Conservation (phyloP, 1,140 invertebrate species). For the Teleopsis dalmanni region DNA sequence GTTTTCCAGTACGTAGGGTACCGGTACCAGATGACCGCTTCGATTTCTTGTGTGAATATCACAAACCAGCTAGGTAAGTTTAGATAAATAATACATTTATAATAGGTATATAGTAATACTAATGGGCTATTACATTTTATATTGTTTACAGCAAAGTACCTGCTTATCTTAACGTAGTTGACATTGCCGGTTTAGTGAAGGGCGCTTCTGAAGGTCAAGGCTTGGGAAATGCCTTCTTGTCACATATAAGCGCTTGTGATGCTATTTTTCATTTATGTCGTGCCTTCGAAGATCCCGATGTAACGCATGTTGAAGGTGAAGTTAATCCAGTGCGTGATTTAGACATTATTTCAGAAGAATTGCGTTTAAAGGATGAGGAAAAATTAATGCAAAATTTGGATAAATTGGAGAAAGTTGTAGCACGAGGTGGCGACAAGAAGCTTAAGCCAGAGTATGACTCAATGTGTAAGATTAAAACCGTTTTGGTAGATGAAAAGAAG, state of each 20-base stretch:
- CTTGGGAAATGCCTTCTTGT: constrained; percentile 96
- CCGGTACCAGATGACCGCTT: constrained; percentile 94
- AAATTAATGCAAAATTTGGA: constrained; percentile 72
- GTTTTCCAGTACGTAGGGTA: constrained; percentile 73
- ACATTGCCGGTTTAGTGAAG: constrained; percentile 97
- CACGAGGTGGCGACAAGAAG: constrained; percentile 92
- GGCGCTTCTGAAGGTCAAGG: constrained; percentile 97
- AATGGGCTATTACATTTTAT: constrained; percentile 43
- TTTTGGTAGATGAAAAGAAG: constrained; percentile 84
- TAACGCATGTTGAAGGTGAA: constrained; percentile 97
- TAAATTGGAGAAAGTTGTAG: constrained; percentile 78
- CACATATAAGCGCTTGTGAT: constrained; percentile 97
- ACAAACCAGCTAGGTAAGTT: constrained; percentile 86
- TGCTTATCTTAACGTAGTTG: constrained; percentile 93
- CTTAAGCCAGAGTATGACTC: constrained; percentile 91
- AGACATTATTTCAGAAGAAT: constrained; percentile 92
- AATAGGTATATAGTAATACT: neutral
- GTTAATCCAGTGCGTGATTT: constrained; percentile 95
- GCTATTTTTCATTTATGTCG: constrained; percentile 97
- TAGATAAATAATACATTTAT: neutral
- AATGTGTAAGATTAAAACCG: constrained; percentile 75
- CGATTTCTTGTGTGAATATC: constrained; percentile 88
- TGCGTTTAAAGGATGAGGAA: constrained; percentile 91
- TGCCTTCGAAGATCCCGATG: constrained; percentile 96
- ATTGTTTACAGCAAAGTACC: constrained; percentile 83